Evolutionary conservation across 2,113 vertebrate species (phyloP).

Genomic region (Nesoenas mayeri): DNA sequence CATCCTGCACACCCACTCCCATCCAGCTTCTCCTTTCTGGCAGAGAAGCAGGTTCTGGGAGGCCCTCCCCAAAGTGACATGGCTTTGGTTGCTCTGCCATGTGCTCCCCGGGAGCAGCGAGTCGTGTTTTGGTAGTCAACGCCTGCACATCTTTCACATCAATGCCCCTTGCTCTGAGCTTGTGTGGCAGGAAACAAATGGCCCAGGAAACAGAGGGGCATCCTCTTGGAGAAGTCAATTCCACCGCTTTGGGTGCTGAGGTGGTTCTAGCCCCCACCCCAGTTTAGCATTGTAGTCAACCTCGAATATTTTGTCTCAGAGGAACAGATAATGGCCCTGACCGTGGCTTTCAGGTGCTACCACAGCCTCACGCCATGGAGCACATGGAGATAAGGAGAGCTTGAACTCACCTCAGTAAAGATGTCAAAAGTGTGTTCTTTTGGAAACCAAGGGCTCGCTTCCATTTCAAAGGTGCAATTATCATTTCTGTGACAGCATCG

Average conservation of each 20-base stretch:
- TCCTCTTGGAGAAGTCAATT: neutral
- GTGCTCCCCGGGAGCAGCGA: fast-evolving
- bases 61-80: neutral
- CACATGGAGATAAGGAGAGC: neutral
- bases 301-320: neutral
- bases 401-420: neutral
- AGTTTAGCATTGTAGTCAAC: neutral
- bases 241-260: neutral
- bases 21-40: neutral
- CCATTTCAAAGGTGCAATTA: neutral
- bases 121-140: fast-evolving
- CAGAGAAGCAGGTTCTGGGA: neutral
- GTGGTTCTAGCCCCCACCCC: neutral
- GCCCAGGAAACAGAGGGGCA: neutral
- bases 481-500: neutral
- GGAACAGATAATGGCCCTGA: neutral
- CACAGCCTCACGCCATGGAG: neutral
- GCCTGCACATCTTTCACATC: neutral
- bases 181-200: neutral
- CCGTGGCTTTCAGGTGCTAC: neutral
- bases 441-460: neutral
- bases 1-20: neutral
- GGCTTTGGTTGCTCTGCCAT: neutral
- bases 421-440: neutral
- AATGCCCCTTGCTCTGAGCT: neutral